These are phyloP conservation scores for Leptosomus discolor DNA, from an alignment of 2,113 vertebrate species.

Conservation along the genomic window DNA sequence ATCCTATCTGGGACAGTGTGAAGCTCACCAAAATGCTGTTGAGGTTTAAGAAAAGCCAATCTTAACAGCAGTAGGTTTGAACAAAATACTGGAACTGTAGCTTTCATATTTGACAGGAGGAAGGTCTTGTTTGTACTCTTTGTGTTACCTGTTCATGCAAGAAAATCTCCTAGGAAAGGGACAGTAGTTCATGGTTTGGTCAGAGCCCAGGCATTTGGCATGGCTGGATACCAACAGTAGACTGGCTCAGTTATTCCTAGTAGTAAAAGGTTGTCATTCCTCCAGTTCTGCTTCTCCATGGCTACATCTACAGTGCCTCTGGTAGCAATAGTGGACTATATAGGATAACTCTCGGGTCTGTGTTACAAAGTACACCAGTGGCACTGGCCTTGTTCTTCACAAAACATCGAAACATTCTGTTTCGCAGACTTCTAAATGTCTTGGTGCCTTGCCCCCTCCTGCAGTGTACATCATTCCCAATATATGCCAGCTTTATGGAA, in stretches of 20 bases:
- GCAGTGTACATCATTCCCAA: background rate
- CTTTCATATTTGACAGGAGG: background rate
- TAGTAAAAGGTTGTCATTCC: background rate
- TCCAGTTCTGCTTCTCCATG: background rate
- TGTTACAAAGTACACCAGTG: background rate
- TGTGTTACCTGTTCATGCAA: background rate
- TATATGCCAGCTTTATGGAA: background rate
- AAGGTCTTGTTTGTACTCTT: background rate
- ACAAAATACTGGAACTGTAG: background rate
- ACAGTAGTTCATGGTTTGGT: fast-evolving
- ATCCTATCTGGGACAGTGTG: background rate
- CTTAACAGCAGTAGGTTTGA: background rate
- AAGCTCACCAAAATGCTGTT: background rate
- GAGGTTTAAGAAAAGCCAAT: background rate
- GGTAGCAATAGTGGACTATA: no score
- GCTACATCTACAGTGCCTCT: background rate
- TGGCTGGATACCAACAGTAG: background rate
- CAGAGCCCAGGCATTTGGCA: background rate
- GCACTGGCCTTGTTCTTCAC: background rate
- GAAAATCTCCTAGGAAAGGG: background rate
- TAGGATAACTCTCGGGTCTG: background rate
- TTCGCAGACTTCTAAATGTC: background rate
- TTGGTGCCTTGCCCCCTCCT: background rate
- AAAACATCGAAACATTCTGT: background rate
- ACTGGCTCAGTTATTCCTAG: background rate